Evolutionary conservation across 1,140 invertebrate genomes (phyloP).

Genomic region (Achroia grisella): DNA sequence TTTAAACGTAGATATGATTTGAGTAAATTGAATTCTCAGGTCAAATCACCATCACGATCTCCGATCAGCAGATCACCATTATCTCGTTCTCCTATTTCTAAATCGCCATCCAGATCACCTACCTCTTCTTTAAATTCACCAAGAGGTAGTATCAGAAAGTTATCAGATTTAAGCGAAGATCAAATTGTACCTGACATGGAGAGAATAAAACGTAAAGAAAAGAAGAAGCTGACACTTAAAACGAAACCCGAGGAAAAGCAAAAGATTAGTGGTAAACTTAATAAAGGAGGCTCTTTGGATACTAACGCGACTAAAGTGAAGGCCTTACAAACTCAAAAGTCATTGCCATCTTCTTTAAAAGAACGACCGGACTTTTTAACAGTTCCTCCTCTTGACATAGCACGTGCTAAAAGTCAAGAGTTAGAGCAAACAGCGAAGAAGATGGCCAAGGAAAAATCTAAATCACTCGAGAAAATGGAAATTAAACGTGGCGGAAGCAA

Average conservation of each 20-base stretch:
- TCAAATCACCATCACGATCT: conserved; percentile 56
- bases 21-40: conserved; percentile 53
- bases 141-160: conserved; percentile 66
- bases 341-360: conserved; percentile 68
- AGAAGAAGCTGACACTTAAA: conserved; percentile 66
- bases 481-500: conserved; percentile 76
- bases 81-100: conserved; percentile 64
- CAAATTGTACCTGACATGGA: conserved; percentile 77
- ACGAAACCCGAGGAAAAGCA: conserved; percentile 62
- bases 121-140: conserved; percentile 70
- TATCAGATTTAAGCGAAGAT: conserved; percentile 73
- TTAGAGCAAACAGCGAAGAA: conserved; percentile 72
- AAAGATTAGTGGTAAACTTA: conserved; percentile 50
- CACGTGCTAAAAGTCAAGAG: conserved; percentile 78
- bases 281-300: conserved; percentile 65
- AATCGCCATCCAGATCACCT: conserved; percentile 69
- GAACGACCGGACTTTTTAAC: conserved; percentile 71
- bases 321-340: conserved; percentile 69
- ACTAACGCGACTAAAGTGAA: conserved; percentile 66
- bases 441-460: conserved; percentile 77
- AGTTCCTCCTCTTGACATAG: conserved; percentile 74
- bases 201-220: conserved; percentile 69
- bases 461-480: conserved; percentile 78
- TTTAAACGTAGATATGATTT: conserved; percentile 69
- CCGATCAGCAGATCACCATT: conserved; percentile 55